Conservation (phyloP, 2,797 vertebrate species). For the Ctenopoma multispine region DNA sequence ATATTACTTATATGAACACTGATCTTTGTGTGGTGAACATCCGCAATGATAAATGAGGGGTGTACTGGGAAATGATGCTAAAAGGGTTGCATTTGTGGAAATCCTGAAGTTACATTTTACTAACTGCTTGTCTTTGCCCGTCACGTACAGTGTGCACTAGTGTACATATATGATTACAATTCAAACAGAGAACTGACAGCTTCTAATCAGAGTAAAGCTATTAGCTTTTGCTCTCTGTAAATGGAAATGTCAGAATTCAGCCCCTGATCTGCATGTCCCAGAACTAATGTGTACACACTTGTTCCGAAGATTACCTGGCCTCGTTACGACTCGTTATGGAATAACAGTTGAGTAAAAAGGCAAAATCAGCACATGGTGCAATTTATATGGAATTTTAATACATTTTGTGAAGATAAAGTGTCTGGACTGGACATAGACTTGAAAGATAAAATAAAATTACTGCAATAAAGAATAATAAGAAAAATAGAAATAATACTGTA, state of each 20-base stretch:
- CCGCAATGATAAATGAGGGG: constrained; percentile 63
- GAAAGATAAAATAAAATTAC: neutral
- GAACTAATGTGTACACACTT: constrained; percentile 31
- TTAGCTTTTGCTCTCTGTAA: constrained; percentile 83
- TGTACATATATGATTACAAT: constrained; percentile 77
- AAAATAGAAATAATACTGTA: too few species aligned
- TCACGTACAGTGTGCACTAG: constrained; percentile 39
- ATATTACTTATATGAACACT: constrained; percentile 70
- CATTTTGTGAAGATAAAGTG: neutral
- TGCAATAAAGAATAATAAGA: neutral
- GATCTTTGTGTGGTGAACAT: constrained; percentile 68
- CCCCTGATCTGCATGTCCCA: constrained; percentile 38
- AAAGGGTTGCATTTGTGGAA: constrained; percentile 51
- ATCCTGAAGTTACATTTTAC: constrained; percentile 50
- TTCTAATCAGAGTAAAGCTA: constrained; percentile 80
- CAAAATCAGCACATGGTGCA: constrained; percentile 15
- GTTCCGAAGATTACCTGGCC: constrained; percentile 25
- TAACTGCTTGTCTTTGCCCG: constrained; percentile 50
- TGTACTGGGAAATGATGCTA: constrained; percentile 68
- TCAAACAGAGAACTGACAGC: constrained; percentile 82
- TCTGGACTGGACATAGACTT: neutral
- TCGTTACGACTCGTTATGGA: constrained; percentile 17
- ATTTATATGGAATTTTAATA: constrained; percentile 8
- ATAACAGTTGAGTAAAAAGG: constrained; percentile 32
- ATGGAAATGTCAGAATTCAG: constrained; percentile 80